These are phyloP conservation scores for Setophaga coronata DNA, from an alignment of 2,113 vertebrate species.

Conservation along the genomic window DNA sequence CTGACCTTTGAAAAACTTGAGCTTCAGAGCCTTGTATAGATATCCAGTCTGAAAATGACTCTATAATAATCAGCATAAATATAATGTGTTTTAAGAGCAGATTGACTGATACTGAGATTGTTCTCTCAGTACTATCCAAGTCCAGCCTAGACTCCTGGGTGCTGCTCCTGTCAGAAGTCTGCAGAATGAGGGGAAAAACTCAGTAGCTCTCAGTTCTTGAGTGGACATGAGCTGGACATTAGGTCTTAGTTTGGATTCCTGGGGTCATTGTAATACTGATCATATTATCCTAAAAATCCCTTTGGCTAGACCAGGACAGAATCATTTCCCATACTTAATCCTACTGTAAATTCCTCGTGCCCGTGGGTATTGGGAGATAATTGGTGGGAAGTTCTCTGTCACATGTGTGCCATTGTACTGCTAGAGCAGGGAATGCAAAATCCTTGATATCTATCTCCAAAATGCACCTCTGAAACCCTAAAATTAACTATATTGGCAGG, in stretches of 20 bases:
- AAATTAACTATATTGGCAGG: background rate
- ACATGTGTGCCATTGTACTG: fast-evolving
- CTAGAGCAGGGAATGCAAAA: background rate
- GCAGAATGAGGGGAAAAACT: background rate
- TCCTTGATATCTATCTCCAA: background rate
- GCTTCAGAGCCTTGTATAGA: background rate
- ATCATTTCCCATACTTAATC: background rate
- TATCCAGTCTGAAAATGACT: background rate
- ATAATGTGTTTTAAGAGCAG: background rate
- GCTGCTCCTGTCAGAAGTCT: background rate
- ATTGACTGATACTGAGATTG: fast-evolving
- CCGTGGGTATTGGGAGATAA: background rate
- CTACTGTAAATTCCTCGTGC: background rate
- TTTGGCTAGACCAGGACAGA: background rate
- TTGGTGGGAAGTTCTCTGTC: background rate
- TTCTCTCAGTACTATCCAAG: background rate
- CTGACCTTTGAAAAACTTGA: background rate
- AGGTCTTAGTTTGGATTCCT: background rate
- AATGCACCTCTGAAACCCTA: background rate
- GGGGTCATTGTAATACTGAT: background rate
- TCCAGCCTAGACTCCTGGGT: background rate
- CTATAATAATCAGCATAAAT: background rate
- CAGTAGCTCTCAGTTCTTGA: background rate
- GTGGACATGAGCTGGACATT: background rate
- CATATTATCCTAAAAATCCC: background rate